These are phyloP conservation scores for Pocillopora verrucosa DNA, from an alignment of 64 coral and sea anemone genomes.

Conservation along the genomic window DNA sequence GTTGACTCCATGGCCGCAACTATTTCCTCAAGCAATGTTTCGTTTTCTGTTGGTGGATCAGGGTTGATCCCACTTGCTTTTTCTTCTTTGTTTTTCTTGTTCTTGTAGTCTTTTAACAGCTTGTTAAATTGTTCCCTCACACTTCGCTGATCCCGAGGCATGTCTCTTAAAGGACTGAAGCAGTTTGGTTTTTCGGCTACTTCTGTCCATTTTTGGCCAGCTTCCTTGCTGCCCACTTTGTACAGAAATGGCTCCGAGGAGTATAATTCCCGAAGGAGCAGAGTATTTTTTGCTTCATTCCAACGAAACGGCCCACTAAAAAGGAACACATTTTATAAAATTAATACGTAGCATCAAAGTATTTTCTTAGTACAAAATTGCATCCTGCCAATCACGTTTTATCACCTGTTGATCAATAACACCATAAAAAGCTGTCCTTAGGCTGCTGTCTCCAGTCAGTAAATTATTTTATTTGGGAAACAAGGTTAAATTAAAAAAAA, in stretches of 20 bases:
- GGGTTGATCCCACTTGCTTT: conserved; percentile 32
- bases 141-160: conserved; percentile 45
- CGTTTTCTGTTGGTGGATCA: conserved; percentile 19
- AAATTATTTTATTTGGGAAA: too few species aligned
- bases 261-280: conserved; percentile 62
- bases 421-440: too few species aligned
- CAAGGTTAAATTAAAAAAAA: too few species aligned
- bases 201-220: conserved; percentile 69
- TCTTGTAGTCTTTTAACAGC: conserved; percentile 53
- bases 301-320: conserved; percentile 81
- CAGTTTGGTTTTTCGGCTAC: conserved; percentile 44
- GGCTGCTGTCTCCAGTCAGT: too few species aligned
- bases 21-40: conserved; percentile 58
- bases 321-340: too few species aligned
- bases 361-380: too few species aligned
- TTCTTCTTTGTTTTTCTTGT: conserved; percentile 64
- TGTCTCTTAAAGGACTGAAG: conserved; percentile 21
- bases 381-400: too few species aligned
- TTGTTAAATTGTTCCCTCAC: conserved; percentile 66
- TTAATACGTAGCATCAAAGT: too few species aligned
- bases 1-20: conserved; percentile 37
- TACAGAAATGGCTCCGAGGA: conserved; percentile 50
- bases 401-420: too few species aligned
- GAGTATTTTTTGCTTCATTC: conserved; percentile 41
- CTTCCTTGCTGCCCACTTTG: conserved; percentile 58